These are phyloP conservation scores for Neodiprion fabricii DNA, from an alignment of 1,140 invertebrate genomes.

Conservation along the genomic window DNA sequence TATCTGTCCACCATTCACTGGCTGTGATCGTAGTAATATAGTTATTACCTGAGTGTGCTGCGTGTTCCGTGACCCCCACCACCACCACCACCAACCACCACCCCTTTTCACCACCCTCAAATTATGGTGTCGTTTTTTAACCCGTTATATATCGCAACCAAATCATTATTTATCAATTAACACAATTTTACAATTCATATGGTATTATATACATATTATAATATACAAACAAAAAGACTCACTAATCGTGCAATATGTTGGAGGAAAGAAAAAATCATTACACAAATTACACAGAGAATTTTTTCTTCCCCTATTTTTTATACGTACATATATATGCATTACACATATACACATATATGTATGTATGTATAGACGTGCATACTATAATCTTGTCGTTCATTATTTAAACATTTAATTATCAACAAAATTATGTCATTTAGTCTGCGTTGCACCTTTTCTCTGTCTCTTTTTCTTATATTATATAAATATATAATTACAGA, in stretches of 20 bases:
- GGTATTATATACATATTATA: not conserved
- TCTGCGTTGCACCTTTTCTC: no score
- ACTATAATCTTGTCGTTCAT: no score
- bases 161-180: not conserved
- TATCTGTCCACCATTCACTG: conserved; percentile 9
- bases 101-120: not conserved
- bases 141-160: not conserved
- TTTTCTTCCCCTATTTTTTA: no score
- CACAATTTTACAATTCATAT: not conserved
- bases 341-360: no score
- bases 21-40: conserved; percentile 33
- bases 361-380: no score
- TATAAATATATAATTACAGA: no score
- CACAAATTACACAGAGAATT: not conserved
- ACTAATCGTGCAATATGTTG: not conserved
- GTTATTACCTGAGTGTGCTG: conserved; percentile 51
- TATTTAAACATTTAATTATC: no score
- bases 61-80: conserved; percentile 38
- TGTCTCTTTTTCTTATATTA: no score
- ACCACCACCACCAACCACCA: no score
- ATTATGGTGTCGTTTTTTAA: not conserved
- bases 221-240: not conserved
- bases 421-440: no score
- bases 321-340: no score
- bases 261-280: not conserved